Conservation (phyloP, 2,888 invertebrate genomes). For the Hemistola chrysoprasaria region DNA sequence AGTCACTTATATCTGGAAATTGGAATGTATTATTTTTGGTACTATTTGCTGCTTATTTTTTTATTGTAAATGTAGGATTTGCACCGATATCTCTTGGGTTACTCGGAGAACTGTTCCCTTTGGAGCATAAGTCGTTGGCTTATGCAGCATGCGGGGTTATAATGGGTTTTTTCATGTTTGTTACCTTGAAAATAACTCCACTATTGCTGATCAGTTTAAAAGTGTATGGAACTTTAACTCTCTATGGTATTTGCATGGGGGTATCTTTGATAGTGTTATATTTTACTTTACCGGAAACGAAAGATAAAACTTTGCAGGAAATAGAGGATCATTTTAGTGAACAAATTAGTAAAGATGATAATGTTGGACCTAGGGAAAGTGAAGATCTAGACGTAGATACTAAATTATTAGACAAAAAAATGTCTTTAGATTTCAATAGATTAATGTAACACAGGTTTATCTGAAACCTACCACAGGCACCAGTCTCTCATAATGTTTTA, state of each 20-base stretch:
- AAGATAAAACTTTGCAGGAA: constrained; percentile 40
- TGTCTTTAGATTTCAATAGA: no score
- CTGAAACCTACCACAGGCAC: no score
- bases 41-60: constrained; percentile 49
- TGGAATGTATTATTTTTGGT: constrained; percentile 42
- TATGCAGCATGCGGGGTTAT: constrained; percentile 41
- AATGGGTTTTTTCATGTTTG: constrained; percentile 41
- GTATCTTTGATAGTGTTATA: constrained; percentile 30
- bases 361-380: no score
- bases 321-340: constrained; percentile 35
- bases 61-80: constrained; percentile 56
- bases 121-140: constrained; percentile 53
- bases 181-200: constrained; percentile 46
- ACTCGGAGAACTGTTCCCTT: constrained; percentile 58
- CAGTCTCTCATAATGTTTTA: no score
- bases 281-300: constrained; percentile 42
- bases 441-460: no score
- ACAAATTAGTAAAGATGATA: no score
- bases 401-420: no score
- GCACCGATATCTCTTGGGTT: constrained; percentile 55
- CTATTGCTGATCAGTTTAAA: constrained; percentile 32
- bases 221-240: constrained; percentile 42
- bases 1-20: constrained; percentile 34
- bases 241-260: constrained; percentile 31
- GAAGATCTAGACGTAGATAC: no score